These are phyloP conservation scores for Rhea americana DNA, from an alignment of 2,113 vertebrate species.

Conservation along the genomic window DNA sequence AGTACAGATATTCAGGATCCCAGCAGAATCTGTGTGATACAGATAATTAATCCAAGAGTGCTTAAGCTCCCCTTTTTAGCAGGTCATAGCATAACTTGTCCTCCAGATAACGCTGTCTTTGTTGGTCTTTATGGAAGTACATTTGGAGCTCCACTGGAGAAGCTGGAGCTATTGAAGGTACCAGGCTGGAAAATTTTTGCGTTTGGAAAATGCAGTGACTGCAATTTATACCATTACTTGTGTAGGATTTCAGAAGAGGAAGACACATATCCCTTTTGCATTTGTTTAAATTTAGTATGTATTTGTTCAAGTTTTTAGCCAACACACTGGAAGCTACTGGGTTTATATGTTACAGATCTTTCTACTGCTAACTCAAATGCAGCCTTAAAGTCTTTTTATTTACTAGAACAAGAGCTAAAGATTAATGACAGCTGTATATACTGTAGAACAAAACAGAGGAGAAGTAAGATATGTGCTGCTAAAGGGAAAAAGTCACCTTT, in stretches of 20 bases:
- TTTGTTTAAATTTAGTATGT: not conserved
- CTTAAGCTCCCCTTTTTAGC: not conserved
- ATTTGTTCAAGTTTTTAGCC: not conserved
- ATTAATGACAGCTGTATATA: not conserved
- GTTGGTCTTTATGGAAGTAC: not conserved
- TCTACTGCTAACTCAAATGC: not conserved
- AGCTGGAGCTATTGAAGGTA: not conserved
- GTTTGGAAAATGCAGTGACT: not conserved
- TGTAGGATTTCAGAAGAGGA: not conserved
- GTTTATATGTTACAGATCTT: not conserved
- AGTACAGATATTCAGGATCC: not conserved
- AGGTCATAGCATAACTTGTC: not conserved
- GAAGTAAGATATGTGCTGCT: rapidly evolving
- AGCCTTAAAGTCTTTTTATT: not conserved
- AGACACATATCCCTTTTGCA: not conserved
- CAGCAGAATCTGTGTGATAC: not conserved
- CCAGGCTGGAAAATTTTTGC: not conserved
- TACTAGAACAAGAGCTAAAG: not conserved
- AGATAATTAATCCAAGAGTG: rapidly evolving
- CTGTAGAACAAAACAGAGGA: not conserved
- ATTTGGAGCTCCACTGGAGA: not conserved
- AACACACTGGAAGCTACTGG: not conserved
- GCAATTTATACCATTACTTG: not conserved
- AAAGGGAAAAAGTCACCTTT: not conserved
- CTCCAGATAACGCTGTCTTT: not conserved